These are phyloP conservation scores for Larimichthys crocea DNA, from an alignment of 2,113 vertebrate genomes.

Conservation along the genomic window DNA sequence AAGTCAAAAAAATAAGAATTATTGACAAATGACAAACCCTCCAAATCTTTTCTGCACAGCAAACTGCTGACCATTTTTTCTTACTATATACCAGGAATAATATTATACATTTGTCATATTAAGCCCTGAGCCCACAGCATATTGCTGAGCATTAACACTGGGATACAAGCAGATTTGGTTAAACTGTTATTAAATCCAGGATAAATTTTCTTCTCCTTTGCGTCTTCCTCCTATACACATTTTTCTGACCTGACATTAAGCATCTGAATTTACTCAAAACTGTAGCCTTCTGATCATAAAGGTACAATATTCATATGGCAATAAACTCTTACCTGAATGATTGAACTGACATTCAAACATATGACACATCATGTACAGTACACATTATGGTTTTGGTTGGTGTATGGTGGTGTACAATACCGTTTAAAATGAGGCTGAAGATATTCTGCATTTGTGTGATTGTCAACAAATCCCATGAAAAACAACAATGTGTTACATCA, in stretches of 20 bases:
- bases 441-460: not conserved
- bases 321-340: not conserved
- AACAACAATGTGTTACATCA: not conserved
- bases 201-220: constrained; percentile 1
- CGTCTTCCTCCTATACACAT: not conserved
- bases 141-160: constrained; percentile 55
- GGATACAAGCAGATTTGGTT: constrained; percentile 48
- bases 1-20: no score
- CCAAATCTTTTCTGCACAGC: not conserved
- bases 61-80: not conserved
- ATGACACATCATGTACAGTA: not conserved
- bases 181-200: constrained; percentile 54
- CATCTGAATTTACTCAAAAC: not conserved
- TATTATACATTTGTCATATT: constrained; percentile 28
- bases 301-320: not conserved
- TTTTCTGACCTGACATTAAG: constrained; percentile 1
- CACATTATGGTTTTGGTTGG: not conserved
- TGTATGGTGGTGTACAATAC: not conserved
- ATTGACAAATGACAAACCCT: not conserved
- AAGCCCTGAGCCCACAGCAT: constrained; percentile 28
- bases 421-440: not conserved
- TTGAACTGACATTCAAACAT: not conserved
- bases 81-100: constrained; percentile 38
- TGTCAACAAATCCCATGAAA: not conserved
- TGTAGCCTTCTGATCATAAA: not conserved